Evolutionary conservation across 2,888 invertebrate species (phyloP), one percentile per base, ranked within the genome.

Genomic region (Ariolimax columbianus): DNA sequence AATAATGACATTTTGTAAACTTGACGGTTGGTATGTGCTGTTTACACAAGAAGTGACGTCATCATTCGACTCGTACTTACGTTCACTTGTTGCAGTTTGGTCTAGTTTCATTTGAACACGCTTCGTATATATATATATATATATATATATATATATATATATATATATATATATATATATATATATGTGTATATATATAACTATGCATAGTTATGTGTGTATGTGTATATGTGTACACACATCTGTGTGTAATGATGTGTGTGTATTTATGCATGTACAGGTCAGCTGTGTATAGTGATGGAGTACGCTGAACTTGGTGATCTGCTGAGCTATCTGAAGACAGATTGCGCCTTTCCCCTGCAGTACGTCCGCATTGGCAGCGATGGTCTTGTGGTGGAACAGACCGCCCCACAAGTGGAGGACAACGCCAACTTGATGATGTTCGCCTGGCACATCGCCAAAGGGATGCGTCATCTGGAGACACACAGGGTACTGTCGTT

Each of bases 371-470:
- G 85, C 19, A 85, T 88, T 43, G 87, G 83, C 23, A 84, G 87
- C 30, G 86, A 87, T 59, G 87, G 87, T n/a, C 73, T 82, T 0
- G 77, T 89, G 40, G 70, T 85, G 3, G 87, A 88, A 73, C 88
- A 89, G 75, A 86, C 87, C 47, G 82, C 86, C 0, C 86, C 78
- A 17, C 72, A 83, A 43, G 86, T 88, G 47, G 87, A 88, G 26
- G 87, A 87, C 79, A 87, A 88, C 72, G 83, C 80, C 19, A 88
- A 88, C 36, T 79, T 89, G 43, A 87, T 89, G 86, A 70, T 88
- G 38, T 88, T 89, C 84, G 88, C 88, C 70, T 89, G 89, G 88
- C 90, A 90, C 86, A 89, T 89, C 17, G 88, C 89, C 26, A 85
- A 85, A 23, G 90, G 90, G 4, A 90, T 90, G 89, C 81, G 85